Conservation (phyloP, 2,797 vertebrate species). For the Enteromius trimaculatus region DNA sequence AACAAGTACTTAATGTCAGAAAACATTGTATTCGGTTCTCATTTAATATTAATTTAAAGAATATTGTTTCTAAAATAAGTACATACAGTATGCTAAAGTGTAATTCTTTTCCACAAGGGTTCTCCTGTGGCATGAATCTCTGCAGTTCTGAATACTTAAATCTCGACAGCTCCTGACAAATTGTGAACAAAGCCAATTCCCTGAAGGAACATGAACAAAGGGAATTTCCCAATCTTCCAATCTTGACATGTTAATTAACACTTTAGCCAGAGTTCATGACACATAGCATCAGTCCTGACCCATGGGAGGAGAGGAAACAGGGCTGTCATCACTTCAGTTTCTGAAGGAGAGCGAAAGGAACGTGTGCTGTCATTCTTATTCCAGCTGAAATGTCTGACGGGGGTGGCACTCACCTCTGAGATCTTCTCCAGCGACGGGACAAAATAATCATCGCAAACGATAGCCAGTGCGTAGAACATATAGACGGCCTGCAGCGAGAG, state of each 20-base stretch:
- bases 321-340: conserved; percentile 40
- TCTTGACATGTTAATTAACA: conserved; percentile 32
- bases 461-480: conserved; percentile 84
- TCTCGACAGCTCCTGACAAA: not conserved
- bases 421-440: conserved; percentile 84
- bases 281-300: conserved; percentile 19
- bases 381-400: not conserved
- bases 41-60: not conserved
- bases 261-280: conserved; percentile 39
- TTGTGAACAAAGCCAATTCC: conserved; percentile 2
- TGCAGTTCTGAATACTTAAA: not conserved
- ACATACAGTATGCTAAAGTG: not conserved
- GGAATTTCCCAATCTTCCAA: conserved; percentile 22
- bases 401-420: conserved; percentile 74
- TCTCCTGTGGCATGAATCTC: not conserved
- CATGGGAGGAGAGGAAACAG: conserved; percentile 19
- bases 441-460: conserved; percentile 84
- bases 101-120: not conserved
- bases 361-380: not conserved
- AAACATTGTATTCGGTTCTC: not conserved
- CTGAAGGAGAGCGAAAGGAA: not conserved
- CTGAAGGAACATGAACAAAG: not conserved
- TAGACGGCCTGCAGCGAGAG: conserved; percentile 76
- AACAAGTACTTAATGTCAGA: not conserved
- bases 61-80: not conserved